phyloP scores from a whole-genome alignment of 2,888 invertebrate species.

The Eupithecia centaureata region DNA sequence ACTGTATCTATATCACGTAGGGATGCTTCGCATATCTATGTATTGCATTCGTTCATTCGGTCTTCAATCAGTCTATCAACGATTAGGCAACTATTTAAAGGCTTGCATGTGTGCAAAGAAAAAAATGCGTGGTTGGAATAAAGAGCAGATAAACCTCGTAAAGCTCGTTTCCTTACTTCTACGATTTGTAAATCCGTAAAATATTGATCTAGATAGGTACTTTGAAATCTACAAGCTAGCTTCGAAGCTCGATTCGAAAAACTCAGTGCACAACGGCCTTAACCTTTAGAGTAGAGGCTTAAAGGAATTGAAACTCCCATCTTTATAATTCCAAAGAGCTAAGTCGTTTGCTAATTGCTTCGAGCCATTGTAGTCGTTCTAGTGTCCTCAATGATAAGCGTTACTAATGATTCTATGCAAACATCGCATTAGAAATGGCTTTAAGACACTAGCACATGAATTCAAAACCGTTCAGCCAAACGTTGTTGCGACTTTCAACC shows the following conservation, averaged over 20 bases:
- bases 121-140: too few relatives aligned
- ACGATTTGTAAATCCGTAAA: too few relatives aligned
- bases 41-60: too few relatives aligned
- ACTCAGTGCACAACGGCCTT: constrained; percentile 9
- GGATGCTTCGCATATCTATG: too few relatives aligned
- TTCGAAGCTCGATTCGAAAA: neutral
- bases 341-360: constrained; percentile 40
- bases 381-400: constrained; percentile 41
- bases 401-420: constrained; percentile 35
- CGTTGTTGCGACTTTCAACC: too few relatives aligned
- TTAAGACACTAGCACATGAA: neutral
- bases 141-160: too few relatives aligned
- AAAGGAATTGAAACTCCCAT: constrained; percentile 29
- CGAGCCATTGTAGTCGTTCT: constrained; percentile 39
- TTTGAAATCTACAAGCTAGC: neutral
- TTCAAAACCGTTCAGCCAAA: neutral
- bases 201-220: too few relatives aligned
- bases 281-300: constrained; percentile 19
- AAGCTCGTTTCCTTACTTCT: too few relatives aligned
- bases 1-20: too few relatives aligned
- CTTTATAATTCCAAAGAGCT: constrained; percentile 39
- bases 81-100: too few relatives aligned
- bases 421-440: constrained; percentile 22
- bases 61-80: too few relatives aligned
- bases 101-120: too few relatives aligned